These are phyloP conservation scores for Mastacembelus armatus DNA, from an alignment of 2,797 vertebrate genomes.

Conservation along the genomic window DNA sequence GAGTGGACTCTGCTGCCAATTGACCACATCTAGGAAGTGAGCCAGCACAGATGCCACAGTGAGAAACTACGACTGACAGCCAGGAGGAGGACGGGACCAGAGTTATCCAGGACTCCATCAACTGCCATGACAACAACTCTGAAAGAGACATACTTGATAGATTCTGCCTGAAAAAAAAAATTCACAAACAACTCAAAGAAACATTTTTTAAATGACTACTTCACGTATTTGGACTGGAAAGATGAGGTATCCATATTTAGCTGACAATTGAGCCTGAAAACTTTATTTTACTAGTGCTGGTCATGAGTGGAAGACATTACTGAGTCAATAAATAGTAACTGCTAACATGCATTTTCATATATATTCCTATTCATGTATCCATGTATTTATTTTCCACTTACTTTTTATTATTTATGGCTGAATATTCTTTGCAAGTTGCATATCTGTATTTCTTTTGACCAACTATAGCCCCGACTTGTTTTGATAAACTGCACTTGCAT, in stretches of 20 bases:
- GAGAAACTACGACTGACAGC: conserved; percentile 57
- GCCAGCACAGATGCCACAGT: conserved; percentile 69
- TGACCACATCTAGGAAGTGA: conserved; percentile 65
- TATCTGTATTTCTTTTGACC: conserved; percentile 9
- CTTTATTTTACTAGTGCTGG: too few species aligned
- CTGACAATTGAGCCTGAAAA: too few species aligned
- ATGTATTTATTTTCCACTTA: not conserved
- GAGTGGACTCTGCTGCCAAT: conserved; percentile 48
- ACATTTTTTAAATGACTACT: not conserved
- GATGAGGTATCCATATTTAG: too few species aligned
- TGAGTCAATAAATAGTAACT: not conserved
- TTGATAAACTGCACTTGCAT: conserved; percentile 34
- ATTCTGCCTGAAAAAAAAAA: conserved; percentile 3
- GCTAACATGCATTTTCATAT: not conserved
- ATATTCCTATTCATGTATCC: not conserved
- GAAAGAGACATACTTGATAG: not conserved
- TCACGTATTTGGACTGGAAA: not conserved
- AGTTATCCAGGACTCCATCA: conserved; percentile 37
- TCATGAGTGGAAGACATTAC: not conserved
- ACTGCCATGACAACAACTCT: conserved; percentile 24
- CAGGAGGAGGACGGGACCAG: conserved; percentile 22
- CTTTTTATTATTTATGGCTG: too few species aligned
- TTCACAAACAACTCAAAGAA: not conserved
- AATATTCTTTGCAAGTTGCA: not conserved
- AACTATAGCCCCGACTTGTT: not conserved